These are phyloP conservation scores for Platycercus adscitus DNA, from an alignment of 2,113 vertebrate genomes.

Conservation along the genomic window DNA sequence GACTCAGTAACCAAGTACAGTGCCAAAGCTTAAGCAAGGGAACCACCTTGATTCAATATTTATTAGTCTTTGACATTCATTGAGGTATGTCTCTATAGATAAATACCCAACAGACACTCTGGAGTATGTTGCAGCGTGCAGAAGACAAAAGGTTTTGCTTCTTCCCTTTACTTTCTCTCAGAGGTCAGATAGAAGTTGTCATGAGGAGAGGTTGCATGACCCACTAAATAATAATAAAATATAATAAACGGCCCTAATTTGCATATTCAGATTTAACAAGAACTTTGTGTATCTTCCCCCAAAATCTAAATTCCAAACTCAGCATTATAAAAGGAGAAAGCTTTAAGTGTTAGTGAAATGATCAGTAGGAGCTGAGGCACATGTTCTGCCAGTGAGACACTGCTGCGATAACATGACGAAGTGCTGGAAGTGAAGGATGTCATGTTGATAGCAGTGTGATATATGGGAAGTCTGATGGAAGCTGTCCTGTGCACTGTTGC, in stretches of 20 bases:
- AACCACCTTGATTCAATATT: slow-evolving; percentile 27
- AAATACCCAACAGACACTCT: background rate
- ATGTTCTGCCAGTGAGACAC: background rate
- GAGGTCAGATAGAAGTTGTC: background rate
- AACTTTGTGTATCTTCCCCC: background rate
- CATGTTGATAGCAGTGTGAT: background rate
- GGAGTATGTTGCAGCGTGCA: background rate
- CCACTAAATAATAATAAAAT: background rate
- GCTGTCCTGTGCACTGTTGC: fast-evolving
- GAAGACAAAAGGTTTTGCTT: background rate
- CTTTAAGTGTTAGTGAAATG: background rate
- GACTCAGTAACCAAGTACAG: background rate
- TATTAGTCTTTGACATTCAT: slow-evolving; percentile 16
- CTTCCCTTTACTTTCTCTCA: background rate
- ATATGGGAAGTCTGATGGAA: background rate
- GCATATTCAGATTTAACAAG: background rate
- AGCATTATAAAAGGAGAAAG: background rate
- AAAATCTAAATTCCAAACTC: background rate
- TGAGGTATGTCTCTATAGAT: background rate
- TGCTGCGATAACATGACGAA: fast-evolving
- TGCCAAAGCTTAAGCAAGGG: slow-evolving; percentile 17
- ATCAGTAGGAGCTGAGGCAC: background rate
- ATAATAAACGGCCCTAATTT: background rate
- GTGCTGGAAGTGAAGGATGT: background rate
- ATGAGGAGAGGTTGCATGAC: background rate